Evolutionary conservation across 2,888 invertebrate genomes (phyloP), one percentile per base, ranked within the genome.

Genomic region (Auanema sp.): DNA sequence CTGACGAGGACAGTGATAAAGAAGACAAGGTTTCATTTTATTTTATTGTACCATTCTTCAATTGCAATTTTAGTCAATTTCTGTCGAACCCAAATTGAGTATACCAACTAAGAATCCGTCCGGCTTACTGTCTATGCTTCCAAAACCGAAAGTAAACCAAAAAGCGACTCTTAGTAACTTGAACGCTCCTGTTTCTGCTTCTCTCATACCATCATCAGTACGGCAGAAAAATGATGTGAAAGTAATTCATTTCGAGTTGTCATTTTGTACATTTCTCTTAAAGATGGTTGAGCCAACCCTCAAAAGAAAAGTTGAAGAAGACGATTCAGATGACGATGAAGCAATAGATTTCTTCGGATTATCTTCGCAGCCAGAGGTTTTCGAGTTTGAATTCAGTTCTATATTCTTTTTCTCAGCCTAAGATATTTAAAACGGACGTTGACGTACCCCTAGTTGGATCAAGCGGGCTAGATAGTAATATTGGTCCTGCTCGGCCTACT

Each of bases 321-420:
- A 68, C 21, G 64, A 60, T 16, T 62, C 68, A 25, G 71, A 73
- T 41, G 63, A 63, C 4, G 65, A 61, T 25, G 65, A 50, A 8
- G 40, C 52, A 16, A 57, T 60, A 6, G 75, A 76, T 50, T 76
- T 72, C 61, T 76, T 76, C 41, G 76, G 76, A 0, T 67, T 76
- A 41, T 66, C 57, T 16, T 64, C 69, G 1, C 62, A 68, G 1
- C 58, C 58, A 16, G 63, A 63, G 52, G 58, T 63, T 25, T 16
- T 1, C 8, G 5, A 14, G 10, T 1, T 14, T 16, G n/a, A n/a
- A 40, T 50, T 40, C n/a, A 50, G 14, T 58, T 58, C 10, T 14
- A 41, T 40, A 6, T 33, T 23, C 14, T 23, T 25, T 12, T 40
- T 61, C 55, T 55, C 24, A 62, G 62, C 10, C 51, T 12, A 62